Percentiles rank a stretch among this genome's conserved stretches.
Evolutionary conservation across 2,113 vertebrate species (phyloP).

Genomic region (Phainopepla nitens): DNA sequence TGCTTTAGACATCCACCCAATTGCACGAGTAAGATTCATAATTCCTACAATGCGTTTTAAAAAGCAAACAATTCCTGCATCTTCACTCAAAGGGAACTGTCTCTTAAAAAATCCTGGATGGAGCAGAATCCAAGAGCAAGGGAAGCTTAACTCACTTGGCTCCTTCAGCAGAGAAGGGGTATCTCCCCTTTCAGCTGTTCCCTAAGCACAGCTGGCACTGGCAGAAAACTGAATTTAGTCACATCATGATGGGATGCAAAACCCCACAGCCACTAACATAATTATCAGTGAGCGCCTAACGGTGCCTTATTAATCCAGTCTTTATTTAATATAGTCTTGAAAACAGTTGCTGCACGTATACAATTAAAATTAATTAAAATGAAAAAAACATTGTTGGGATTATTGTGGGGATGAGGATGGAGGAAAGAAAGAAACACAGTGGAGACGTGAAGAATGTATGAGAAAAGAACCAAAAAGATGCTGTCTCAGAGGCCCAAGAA

Average conservation of each 20-base stretch:
- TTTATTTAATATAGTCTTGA: background rate
- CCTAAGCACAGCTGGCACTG: background rate
- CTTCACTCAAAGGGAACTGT: background rate
- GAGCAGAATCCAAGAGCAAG: background rate
- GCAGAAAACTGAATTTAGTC: background rate
- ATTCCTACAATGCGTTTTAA: slow-evolving; percentile 2
- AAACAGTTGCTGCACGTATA: background rate
- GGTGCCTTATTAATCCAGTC: background rate
- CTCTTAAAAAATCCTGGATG: background rate
- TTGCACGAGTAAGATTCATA: background rate
- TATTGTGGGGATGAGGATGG: background rate
- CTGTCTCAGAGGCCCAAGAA: background rate
- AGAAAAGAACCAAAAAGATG: background rate
- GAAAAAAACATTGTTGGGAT: background rate
- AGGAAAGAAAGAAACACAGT: background rate
- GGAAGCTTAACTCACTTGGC: background rate
- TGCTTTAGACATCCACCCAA: background rate
- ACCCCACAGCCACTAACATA: background rate
- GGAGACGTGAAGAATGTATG: background rate
- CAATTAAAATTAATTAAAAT: background rate
- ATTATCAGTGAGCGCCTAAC: background rate
- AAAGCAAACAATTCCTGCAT: slow-evolving; percentile 9
- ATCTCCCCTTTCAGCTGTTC: background rate
- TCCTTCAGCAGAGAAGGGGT: background rate
- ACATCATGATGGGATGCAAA: background rate